Base-by-base conservation (phyloP, 2,888 invertebrate species). In the Cantharis flavilabris region DNA sequence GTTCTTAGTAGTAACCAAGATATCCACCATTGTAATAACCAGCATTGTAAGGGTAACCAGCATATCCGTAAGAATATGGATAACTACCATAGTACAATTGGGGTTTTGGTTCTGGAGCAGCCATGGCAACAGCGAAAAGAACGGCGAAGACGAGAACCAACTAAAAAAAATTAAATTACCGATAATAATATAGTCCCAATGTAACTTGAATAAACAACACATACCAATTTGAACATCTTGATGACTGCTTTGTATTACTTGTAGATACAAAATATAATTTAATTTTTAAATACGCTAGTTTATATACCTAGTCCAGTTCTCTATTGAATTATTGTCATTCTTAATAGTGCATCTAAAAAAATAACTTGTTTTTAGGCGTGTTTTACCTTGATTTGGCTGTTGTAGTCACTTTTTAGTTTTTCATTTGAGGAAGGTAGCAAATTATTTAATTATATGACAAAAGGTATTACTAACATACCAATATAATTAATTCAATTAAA, bases 81-180 rank as follows among this genome's bases (percentile, higher is more conserved):
- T 70, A 70, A 13, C 26, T 26, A 13, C 71, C 70, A 49, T 70
- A 75, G 67, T 28, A 30, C 10, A 77, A 11, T 62, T 78, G 78
- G 20, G 81, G 77, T 70, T 76, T 72, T 20, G 81, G 77, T 74
- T 80, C 78, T 11, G 81, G 81, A n/a, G 72, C 79, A 26, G 81
- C 81, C 64, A 79, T 16, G 67, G 80, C 79, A 11, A 81, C 67
- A 62, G 80, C 81, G 75, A 81, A 76, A 28, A 81, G 76, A 67
- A 78, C 75, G 71, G 77, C 79, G 69, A 77, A 69, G n/a, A 79
- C 67, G 18, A 81, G 26, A 16, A 79, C 16, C 70, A 81, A 81
- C 81, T 81, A 67, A 72, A 23, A 23, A 72, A 65, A 13, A 11
- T 20, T 69, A 13, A 65, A 72, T 30, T 20, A 67, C 10, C 16